These are phyloP conservation scores for Dicycla oo DNA, from an alignment of 2,888 invertebrate genomes.

Conservation along the genomic window DNA sequence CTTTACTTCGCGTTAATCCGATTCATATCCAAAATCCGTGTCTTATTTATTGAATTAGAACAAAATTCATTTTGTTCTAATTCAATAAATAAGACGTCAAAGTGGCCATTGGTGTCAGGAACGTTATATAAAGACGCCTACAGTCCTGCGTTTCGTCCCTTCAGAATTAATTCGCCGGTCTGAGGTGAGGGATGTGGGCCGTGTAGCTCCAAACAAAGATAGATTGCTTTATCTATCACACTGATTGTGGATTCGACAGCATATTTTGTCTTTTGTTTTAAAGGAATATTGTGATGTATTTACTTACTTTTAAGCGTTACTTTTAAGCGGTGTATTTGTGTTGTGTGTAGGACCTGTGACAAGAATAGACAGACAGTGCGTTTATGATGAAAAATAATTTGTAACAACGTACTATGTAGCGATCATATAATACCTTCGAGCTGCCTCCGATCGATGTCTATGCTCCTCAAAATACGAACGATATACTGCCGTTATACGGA, in stretches of 20 bases:
- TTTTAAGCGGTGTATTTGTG: too few relatives aligned
- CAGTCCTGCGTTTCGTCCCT: constrained; percentile 17
- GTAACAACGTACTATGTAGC: neutral
- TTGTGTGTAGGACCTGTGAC: too few relatives aligned
- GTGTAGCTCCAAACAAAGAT: constrained; percentile 44
- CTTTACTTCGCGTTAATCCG: neutral
- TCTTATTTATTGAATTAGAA: too few relatives aligned
- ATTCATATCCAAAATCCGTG: constrained; percentile 22
- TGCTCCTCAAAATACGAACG: constrained; percentile 1
- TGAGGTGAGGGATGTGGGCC: constrained; percentile 35
- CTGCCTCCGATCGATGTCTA: constrained; percentile 10
- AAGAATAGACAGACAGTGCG: too few relatives aligned
- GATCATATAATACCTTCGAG: constrained; percentile 15
- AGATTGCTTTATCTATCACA: constrained; percentile 29
- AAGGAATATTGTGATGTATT: too few relatives aligned
- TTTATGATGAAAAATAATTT: too few relatives aligned
- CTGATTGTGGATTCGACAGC: constrained; percentile 23
- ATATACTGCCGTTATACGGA: too few relatives aligned
- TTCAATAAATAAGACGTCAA: constrained; percentile 23
- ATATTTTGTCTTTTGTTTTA: constrained; percentile 17
- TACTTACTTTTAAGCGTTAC: too few relatives aligned
- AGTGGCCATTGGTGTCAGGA: constrained; percentile 10
- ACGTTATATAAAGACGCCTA: constrained; percentile 34
- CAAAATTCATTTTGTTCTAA: constrained; percentile 30
- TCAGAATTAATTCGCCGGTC: constrained; percentile 52